phyloP scores from a whole-genome alignment of 2,113 vertebrate genomes.

The Corapipo altera region DNA sequence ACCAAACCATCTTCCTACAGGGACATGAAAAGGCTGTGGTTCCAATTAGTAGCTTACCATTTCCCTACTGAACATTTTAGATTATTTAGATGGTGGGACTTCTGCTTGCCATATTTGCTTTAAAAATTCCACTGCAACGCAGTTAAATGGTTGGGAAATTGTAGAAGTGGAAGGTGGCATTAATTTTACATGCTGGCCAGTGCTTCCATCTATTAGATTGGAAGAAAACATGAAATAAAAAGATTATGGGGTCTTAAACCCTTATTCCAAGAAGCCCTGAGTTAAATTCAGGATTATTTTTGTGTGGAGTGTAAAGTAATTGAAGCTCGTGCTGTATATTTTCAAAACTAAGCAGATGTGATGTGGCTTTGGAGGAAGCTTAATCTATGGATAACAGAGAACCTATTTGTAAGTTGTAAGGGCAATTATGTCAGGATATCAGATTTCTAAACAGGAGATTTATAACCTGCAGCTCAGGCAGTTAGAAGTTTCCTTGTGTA shows the following conservation, averaged over 20 bases:
- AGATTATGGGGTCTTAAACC: constrained; percentile 48
- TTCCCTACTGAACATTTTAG: constrained; percentile 62
- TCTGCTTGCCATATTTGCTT: constrained; percentile 47
- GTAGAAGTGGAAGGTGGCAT: background rate
- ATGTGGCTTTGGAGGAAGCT: constrained; percentile 66
- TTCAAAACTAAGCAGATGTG: constrained; percentile 63
- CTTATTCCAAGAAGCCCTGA: constrained; percentile 40
- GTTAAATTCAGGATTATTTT: constrained; percentile 66
- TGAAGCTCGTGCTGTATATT: constrained; percentile 55
- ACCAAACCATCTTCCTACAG: constrained; percentile 38
- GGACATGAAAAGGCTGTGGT: constrained; percentile 54
- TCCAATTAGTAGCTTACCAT: constrained; percentile 68
- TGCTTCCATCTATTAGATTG: constrained; percentile 13
- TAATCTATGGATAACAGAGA: constrained; percentile 74
- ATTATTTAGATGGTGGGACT: constrained; percentile 58
- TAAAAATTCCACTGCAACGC: background rate
- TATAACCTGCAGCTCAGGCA: constrained; percentile 56
- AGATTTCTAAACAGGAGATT: constrained; percentile 68
- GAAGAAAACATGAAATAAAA: constrained; percentile 49
- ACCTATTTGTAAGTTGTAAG: constrained; percentile 65
- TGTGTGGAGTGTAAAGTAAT: constrained; percentile 42
- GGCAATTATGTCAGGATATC: constrained; percentile 66
- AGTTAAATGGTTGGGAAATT: background rate
- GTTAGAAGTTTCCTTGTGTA: constrained; percentile 58
- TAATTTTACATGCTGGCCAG: background rate